Conservation (phyloP, 1,140 invertebrate species). For the Stratiolaelaps scimitus region DNA sequence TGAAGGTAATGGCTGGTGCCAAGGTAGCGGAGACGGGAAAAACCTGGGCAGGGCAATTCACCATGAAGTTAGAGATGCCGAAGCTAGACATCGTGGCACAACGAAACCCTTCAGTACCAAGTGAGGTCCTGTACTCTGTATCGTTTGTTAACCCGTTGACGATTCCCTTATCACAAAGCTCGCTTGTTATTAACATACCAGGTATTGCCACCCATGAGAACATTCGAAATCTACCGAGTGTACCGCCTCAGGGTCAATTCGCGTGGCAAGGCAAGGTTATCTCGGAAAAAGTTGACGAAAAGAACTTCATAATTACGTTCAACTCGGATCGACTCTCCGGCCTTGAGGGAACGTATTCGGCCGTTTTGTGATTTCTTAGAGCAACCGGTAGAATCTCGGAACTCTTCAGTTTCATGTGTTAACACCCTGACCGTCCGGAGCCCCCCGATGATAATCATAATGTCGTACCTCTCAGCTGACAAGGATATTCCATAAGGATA, state of each 20-base stretch:
- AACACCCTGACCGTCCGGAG: no score
- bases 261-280: conserved; percentile 6
- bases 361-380: no score
- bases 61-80: conserved; percentile 6
- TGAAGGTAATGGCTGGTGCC: conserved; percentile 23
- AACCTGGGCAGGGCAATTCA: conserved; percentile 24
- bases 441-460: no score
- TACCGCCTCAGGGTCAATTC: not conserved
- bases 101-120: not conserved
- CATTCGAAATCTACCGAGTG: not conserved
- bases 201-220: conserved; percentile 6
- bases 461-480: no score
- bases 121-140: not conserved
- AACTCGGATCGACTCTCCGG: conserved; percentile 6
- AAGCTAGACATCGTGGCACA: not conserved
- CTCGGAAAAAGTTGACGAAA: not conserved
- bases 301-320: conserved; percentile 16
- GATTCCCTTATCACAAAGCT: not conserved
- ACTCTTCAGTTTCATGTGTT: no score
- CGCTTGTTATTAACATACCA: conserved; percentile 9
- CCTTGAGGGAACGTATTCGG: not conserved
- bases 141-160: not conserved
- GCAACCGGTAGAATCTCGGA: no score
- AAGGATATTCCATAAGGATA: no score
- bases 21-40: not conserved